Percentiles rank a stretch among this genome's conserved stretches.
Conservation (phyloP, 2,888 invertebrate genomes). For the Lithophane semibrunnea region DNA sequence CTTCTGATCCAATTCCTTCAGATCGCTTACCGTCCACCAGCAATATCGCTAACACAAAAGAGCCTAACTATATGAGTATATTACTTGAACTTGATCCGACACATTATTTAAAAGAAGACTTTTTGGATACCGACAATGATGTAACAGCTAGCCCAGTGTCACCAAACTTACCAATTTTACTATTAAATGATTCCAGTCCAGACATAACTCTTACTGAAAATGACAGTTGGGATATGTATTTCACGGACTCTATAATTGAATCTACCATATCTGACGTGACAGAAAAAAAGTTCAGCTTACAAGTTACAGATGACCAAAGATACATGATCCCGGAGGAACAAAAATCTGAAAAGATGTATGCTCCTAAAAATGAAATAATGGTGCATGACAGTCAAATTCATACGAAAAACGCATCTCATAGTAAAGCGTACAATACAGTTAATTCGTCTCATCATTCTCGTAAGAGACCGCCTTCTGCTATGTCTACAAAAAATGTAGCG, state of each 20-base stretch:
- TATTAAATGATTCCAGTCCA: not conserved
- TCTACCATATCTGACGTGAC: not conserved
- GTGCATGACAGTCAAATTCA: not conserved
- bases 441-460: too few species aligned
- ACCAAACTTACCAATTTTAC: constrained; percentile 4
- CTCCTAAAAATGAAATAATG: not conserved
- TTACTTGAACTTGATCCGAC: not conserved
- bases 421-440: too few species aligned
- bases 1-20: not conserved
- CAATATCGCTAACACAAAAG: not conserved
- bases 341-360: not conserved
- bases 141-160: not conserved
- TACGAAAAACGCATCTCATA: not conserved
- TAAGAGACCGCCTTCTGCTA: constrained; percentile 1
- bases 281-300: not conserved
- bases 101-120: not conserved
- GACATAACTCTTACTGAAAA: not conserved
- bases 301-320: not conserved
- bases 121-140: not conserved
- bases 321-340: not conserved
- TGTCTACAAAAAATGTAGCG: not conserved
- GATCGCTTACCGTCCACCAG: constrained; percentile 1
- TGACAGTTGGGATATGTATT: not conserved
- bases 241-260: not conserved
- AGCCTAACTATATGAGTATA: not conserved